Evolutionary conservation across 2,888 invertebrate species (phyloP), one percentile per base, ranked within the genome.

Genomic region (Tetranychus piercei): DNA sequence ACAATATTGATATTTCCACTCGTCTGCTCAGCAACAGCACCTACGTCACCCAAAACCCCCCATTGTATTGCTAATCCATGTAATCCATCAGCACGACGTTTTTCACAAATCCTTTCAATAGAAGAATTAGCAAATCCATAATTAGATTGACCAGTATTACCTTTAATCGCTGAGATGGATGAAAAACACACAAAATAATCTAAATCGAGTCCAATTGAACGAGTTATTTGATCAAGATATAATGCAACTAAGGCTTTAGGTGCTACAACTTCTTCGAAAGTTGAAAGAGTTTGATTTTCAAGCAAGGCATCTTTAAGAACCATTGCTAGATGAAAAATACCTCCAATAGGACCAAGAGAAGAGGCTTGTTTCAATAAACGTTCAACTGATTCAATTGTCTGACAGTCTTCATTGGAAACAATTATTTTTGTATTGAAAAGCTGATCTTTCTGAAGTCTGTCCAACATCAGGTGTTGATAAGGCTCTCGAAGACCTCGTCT

Each of bases 41-140:
- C 97, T 67, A 95, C 95, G 82, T 97, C 97, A 97, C 84, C 97
- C 96, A 80, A 97, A 91, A 67, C 96, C 93, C 97, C 97, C 97
- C 97, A 99, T 84, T 99, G 97, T 80, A 99, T 92, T 67, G 73
- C 89, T 82, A 75, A 83, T 96, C 43, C 94, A 93, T 79, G 93
- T 86, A 72, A 20, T 3, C 34, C 34, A 44, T 88, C 89, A 69
- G 85, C 86, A 83, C 89, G 90, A 75, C 94, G 87, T 76, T 86
- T 87, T 85, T 94, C 96, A 82, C 90, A 90, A 77, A 96, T 88
- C 77, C 97, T 87, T 84, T 97, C 97, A 96, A 97, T 96, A 70
- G 90, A 90, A 0, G 95, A 95, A 85, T 99, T 99, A 74, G 97
- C 94, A 79, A 91, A 87, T 74, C 96, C 97, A 82, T 97, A 99